These are phyloP conservation scores for Ellobium chinense DNA, from an alignment of 2,888 invertebrate genomes.

Conservation along the genomic window DNA sequence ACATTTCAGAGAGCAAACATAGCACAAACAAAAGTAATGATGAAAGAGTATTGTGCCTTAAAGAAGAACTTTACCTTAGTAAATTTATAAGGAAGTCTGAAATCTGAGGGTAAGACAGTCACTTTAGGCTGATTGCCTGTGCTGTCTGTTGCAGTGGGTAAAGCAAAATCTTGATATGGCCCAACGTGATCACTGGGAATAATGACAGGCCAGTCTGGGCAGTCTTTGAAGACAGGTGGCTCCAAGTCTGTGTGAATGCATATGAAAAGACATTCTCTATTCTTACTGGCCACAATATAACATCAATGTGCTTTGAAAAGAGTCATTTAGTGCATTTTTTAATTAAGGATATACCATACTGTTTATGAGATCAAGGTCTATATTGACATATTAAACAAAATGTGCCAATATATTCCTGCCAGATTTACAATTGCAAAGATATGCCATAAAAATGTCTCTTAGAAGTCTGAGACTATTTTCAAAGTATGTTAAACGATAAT, in stretches of 20 bases:
- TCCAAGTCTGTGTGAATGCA: constrained; percentile 55
- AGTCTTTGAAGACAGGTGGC: constrained; percentile 59
- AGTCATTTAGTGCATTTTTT: too few species aligned
- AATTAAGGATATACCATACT: too few species aligned
- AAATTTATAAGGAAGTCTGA: constrained; percentile 61
- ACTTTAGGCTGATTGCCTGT: constrained; percentile 55
- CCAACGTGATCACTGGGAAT: constrained; percentile 49
- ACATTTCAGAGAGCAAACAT: neutral
- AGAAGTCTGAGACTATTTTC: too few species aligned
- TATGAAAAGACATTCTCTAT: neutral
- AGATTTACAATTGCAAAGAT: too few species aligned
- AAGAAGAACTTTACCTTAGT: constrained; percentile 47
- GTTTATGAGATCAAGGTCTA: too few species aligned
- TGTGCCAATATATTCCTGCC: too few species aligned
- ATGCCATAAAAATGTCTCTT: too few species aligned
- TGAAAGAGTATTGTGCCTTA: neutral
- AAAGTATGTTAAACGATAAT: too few species aligned
- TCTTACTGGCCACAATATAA: too few species aligned
- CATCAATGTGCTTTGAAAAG: too few species aligned
- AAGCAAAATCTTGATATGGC: constrained; percentile 53
- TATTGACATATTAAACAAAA: too few species aligned
- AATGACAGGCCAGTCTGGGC: constrained; percentile 51
- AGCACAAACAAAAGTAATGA: neutral
- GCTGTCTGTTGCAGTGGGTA: constrained; percentile 65
- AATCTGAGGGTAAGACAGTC: constrained; percentile 52